phyloP scores from a whole-genome alignment of 2,797 vertebrate species.

The Lemur catta region DNA sequence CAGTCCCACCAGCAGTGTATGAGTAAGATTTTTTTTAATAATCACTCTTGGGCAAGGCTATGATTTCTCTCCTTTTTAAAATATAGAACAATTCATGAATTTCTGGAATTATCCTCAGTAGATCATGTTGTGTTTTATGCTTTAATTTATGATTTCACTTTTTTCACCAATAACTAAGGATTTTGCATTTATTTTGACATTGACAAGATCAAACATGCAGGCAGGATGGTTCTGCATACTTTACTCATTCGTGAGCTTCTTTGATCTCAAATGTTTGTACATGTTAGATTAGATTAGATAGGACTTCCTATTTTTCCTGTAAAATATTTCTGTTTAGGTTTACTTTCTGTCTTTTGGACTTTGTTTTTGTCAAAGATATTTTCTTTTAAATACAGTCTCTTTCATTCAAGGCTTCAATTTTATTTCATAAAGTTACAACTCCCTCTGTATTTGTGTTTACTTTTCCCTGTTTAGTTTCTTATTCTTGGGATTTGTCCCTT shows the following conservation, averaged over 20 bases:
- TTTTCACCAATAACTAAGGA: not conserved
- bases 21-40: not conserved
- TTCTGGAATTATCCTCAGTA: not conserved
- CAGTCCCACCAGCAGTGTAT: no score
- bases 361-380: not conserved
- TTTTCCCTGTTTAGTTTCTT: not conserved
- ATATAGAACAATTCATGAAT: not conserved
- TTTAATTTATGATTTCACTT: not conserved
- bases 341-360: not conserved
- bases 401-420: not conserved
- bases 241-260: rapidly evolving
- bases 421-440: not conserved
- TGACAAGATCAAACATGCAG: not conserved
- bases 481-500: not conserved
- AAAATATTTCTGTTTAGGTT: not conserved
- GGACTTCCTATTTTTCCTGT: not conserved
- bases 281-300: no score
- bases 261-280: no score
- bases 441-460: not conserved
- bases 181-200: not conserved
- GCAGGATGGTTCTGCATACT: not conserved
- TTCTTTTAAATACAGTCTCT: not conserved
- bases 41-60: not conserved
- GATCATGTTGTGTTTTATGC: not conserved
- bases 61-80: not conserved